Evolutionary conservation across 2,888 invertebrate species (phyloP).

Genomic region (Perizoma affinitatum): DNA sequence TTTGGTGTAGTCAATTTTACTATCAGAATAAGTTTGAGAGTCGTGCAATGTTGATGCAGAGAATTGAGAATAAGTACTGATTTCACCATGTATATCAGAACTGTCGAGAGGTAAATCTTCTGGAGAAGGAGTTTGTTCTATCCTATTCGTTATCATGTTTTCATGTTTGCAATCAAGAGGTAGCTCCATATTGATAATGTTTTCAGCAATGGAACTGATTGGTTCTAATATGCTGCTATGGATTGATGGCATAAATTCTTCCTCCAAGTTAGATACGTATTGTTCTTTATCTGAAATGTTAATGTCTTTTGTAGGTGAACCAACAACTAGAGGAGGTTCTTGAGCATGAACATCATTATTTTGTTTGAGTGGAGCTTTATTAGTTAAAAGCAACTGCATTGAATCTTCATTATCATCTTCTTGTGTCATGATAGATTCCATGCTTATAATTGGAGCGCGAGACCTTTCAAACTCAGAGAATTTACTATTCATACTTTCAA

Average conservation of each 20-base stretch:
- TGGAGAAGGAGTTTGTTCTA: conserved; percentile 93
- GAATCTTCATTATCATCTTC: conserved; percentile 48
- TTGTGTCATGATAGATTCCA: conserved; percentile 54
- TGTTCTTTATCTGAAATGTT: conserved; percentile 52
- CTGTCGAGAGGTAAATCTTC: conserved; percentile 93
- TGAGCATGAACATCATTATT: conserved; percentile 38
- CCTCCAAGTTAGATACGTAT: conserved; percentile 70
- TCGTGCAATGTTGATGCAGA: conserved; percentile 79
- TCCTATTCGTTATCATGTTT: conserved; percentile 71
- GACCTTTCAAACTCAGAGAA: conserved; percentile 45
- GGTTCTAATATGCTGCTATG: conserved; percentile 85
- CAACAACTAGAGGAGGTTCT: conserved; percentile 46
- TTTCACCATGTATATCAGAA: conserved; percentile 86
- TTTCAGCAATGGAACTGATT: conserved; percentile 79
- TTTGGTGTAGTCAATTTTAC: conserved; percentile 85
- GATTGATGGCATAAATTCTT: conserved; percentile 86
- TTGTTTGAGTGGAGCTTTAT: conserved; percentile 40
- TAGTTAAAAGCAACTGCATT: conserved; percentile 30
- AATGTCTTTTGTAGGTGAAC: conserved; percentile 42
- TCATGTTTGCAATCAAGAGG: conserved; percentile 79
- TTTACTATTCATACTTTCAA: conserved; percentile 58
- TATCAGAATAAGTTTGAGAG: conserved; percentile 82
- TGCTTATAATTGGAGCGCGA: conserved; percentile 59
- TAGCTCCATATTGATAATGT: conserved; percentile 82
- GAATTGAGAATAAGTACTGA: conserved; percentile 81